A percentile compares a stretch with the other conserved stretches of the same genome.
Conservation (phyloP, 2,797 vertebrate species). For the Haliaeetus vocifer region DNA sequence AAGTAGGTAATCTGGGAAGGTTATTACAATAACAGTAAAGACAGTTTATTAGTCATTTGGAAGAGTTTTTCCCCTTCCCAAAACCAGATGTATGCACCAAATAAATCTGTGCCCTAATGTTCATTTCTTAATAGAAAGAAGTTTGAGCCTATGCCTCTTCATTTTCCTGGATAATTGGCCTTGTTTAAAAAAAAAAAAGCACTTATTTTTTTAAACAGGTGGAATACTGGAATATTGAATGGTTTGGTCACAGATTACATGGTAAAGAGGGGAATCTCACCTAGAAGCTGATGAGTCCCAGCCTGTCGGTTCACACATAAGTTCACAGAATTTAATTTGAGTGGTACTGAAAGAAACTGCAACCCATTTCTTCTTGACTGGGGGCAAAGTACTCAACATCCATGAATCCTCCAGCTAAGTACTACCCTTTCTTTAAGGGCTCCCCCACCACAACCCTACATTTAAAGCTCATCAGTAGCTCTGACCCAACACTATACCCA, state of each 20-base stretch:
- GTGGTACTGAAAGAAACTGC: too few species aligned
- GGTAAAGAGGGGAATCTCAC: background rate
- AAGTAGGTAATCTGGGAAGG: background rate
- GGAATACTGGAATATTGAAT: background rate
- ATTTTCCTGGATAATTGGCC: background rate
- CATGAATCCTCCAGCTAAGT: background rate
- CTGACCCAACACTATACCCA: background rate
- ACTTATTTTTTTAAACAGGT: background rate
- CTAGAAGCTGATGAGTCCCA: background rate
- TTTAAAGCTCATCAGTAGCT: background rate
- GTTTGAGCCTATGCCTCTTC: background rate
- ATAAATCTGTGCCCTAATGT: background rate
- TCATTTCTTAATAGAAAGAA: background rate
- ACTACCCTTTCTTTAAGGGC: background rate
- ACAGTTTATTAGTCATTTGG: background rate
- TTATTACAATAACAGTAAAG: background rate
- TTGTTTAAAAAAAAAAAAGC: background rate
- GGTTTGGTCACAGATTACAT: background rate
- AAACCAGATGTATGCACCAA: background rate
- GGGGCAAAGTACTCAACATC: background rate
- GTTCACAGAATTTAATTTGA: background rate
- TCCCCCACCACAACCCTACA: background rate
- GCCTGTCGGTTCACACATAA: background rate
- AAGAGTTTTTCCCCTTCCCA: background rate
- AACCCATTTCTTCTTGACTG: background rate